These are phyloP conservation scores for Acomys russatus DNA, from an alignment of 2,797 vertebrate genomes.

Conservation along the genomic window DNA sequence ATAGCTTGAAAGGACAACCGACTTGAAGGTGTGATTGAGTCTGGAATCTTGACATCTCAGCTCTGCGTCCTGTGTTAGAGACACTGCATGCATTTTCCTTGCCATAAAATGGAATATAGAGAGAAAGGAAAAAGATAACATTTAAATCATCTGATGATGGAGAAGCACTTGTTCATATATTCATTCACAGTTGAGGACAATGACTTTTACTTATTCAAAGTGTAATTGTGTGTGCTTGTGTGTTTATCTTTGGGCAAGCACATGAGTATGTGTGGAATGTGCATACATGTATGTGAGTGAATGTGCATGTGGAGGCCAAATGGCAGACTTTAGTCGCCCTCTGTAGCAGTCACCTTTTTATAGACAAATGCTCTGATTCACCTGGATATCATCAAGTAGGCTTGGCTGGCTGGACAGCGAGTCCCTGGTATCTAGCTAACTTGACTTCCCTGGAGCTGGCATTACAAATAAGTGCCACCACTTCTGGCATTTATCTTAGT, in stretches of 20 bases:
- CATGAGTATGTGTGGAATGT: background rate
- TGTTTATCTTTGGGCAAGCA: background rate
- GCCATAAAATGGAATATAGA: conserved; percentile 5
- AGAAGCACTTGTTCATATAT: background rate
- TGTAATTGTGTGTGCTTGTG: background rate
- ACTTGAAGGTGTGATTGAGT: background rate
- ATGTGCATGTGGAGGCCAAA: too few relatives aligned
- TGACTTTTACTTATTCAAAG: background rate
- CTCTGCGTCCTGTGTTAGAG: background rate
- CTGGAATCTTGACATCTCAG: background rate
- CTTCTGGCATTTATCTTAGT: background rate
- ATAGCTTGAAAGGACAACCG: background rate
- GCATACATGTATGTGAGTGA: too few relatives aligned
- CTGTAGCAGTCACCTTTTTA: background rate
- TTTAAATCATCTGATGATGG: background rate
- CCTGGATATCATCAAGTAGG: background rate
- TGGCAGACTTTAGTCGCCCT: background rate
- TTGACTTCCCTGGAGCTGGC: background rate
- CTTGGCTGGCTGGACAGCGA: background rate
- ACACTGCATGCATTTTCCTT: background rate
- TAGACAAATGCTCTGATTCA: background rate
- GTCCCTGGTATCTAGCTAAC: background rate
- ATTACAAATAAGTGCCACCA: background rate
- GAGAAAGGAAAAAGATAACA: background rate
- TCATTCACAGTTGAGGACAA: background rate